Base-by-base conservation (phyloP, 2,888 invertebrate genomes). In the Drosophila multiciliata region DNA sequence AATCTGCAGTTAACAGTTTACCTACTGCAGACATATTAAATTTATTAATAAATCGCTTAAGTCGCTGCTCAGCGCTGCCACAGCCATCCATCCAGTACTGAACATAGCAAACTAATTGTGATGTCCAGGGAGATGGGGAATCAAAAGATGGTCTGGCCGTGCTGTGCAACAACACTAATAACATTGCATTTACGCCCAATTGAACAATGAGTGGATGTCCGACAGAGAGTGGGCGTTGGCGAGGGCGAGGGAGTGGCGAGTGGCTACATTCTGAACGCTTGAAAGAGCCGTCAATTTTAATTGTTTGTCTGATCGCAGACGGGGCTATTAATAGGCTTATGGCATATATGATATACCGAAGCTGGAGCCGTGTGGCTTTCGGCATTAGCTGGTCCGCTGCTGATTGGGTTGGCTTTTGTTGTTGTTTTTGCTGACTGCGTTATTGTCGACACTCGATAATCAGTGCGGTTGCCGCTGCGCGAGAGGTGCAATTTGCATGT, bases 241-340 rank as follows among this genome's bases (percentile, higher is more conserved):
- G 26, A 26, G 26, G 29, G 29, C 1, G 29, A 17, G 23, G 45
- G 12, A n/a, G 20, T 23, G 17, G 17, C 15, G 45, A 35, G 29
- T 48, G 38, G 55, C 15, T 7, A 23, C 3, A 45, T 4, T 7
- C 15, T 38, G 60, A 48, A 53, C 80, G 80, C 73, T 87, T 82
- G 76, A 87, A 88, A 86, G 80, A 82, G 85, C 75, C 88, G 88
- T 86, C 85, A 86, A 86, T 86, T 86, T 88, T 86, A 86, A 86
- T 86, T 86, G 88, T 86, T 86, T 86, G 88, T 78, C 87, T 73
- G 88, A 87, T 85, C 88, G 83, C 83, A 86, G 88, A 88, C 85
- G 80, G 80, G 74, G 80, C 86, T 86, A 88, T 88, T 86, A 86
- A 86, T 86, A 88, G 85, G 85, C 88, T 86, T 86, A 88, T 86